A percentile compares a stretch with the other conserved stretches of the same genome.
Evolutionary conservation across 2,888 invertebrate species (phyloP).

Genomic region (Colostygia pectinataria): DNA sequence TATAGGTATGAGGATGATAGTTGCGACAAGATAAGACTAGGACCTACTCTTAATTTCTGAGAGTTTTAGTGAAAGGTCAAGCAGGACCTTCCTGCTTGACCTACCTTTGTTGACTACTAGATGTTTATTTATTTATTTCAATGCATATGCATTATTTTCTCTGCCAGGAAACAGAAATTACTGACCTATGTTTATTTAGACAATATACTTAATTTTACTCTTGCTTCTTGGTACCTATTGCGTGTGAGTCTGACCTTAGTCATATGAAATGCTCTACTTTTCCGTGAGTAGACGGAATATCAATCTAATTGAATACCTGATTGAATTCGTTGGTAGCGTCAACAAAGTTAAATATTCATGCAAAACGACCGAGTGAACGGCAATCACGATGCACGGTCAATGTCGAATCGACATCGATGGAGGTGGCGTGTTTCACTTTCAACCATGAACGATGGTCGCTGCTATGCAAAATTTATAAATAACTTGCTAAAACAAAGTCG

Average conservation of each 20-base stretch:
- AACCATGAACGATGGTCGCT: constrained; percentile 19
- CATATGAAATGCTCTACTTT: constrained; percentile 16
- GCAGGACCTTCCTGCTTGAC: too few relatives aligned
- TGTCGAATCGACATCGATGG: constrained; percentile 49
- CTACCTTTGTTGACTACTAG: too few relatives aligned
- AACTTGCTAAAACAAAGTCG: too few relatives aligned
- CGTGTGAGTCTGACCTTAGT: constrained; percentile 15
- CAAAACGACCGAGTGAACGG: constrained; percentile 38
- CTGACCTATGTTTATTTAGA: too few relatives aligned
- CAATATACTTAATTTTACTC: neutral
- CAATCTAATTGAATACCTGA: constrained; percentile 24
- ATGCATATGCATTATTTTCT: too few relatives aligned
- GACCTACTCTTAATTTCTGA: too few relatives aligned
- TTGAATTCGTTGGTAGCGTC: constrained; percentile 20
- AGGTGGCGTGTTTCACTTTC: constrained; percentile 18
- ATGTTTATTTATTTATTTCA: too few relatives aligned
- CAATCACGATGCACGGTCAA: constrained; percentile 56
- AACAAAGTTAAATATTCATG: constrained; percentile 47
- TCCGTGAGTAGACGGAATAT: constrained; percentile 2
- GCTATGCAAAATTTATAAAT: constrained; percentile 11
- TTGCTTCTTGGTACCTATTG: constrained; percentile 10
- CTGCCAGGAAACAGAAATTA: too few relatives aligned
- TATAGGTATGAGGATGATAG: too few relatives aligned
- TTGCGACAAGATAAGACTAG: too few relatives aligned
- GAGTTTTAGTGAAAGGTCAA: too few relatives aligned